Evolutionary conservation across 1,140 invertebrate genomes (phyloP).

Genomic region (Drosophila mojavensis): DNA sequence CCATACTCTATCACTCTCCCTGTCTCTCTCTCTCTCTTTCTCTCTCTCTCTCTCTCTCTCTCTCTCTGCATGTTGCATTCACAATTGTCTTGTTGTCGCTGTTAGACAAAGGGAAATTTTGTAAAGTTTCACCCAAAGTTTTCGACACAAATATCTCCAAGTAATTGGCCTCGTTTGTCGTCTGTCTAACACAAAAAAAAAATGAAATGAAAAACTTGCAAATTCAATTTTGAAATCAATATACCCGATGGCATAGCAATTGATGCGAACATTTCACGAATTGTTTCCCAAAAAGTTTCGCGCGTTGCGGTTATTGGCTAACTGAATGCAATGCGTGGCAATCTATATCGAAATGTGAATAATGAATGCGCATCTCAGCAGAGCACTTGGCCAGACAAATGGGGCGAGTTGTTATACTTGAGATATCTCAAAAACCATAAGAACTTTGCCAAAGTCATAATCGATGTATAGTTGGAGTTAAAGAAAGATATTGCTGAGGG

Average conservation of each 20-base stretch:
- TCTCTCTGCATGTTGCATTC: constrained; percentile 16
- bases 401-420: not conserved
- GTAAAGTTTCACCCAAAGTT: constrained; percentile 57
- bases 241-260: constrained; percentile 62
- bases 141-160: constrained; percentile 64
- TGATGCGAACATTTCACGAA: constrained; percentile 55
- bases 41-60: constrained; percentile 1
- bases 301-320: constrained; percentile 29
- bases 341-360: constrained; percentile 18
- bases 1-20: constrained; percentile 16
- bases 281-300: constrained; percentile 55
- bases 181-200: constrained; percentile 26
- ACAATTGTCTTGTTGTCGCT: constrained; percentile 27
- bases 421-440: not conserved
- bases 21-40: constrained; percentile 3
- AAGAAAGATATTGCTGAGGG: not conserved
- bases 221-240: constrained; percentile 67
- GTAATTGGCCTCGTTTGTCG: constrained; percentile 71
- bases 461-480: not conserved
- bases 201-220: constrained; percentile 13
- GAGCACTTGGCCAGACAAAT: not conserved
- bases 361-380: constrained; percentile 11
- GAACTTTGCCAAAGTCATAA: not conserved
- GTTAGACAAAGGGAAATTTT: constrained; percentile 37
- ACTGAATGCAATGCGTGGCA: constrained; percentile 19